Conservation (phyloP, 2,888 invertebrate species). For the Neria commutata region DNA sequence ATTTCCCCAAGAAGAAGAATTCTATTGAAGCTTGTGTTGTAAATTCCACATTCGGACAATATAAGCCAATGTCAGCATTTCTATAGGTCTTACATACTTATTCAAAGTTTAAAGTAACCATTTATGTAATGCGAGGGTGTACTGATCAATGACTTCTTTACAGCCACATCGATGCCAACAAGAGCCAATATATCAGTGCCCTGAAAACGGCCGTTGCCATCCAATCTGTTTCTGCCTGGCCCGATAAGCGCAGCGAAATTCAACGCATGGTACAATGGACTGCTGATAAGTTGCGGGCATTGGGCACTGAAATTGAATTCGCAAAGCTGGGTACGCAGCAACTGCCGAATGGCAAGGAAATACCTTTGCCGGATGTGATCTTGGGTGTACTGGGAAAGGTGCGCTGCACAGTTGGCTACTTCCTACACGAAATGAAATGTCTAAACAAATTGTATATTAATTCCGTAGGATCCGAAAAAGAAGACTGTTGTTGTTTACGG, state of each 20-base stretch:
- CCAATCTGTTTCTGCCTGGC: slow-evolving; percentile 93
- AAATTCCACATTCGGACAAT: no score
- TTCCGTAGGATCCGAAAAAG: slow-evolving; percentile 72
- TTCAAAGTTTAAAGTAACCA: background rate
- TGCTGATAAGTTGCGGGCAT: slow-evolving; percentile 69
- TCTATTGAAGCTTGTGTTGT: no score
- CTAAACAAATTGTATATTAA: background rate
- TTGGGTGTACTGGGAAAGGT: slow-evolving; percentile 78
- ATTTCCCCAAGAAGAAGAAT: no score
- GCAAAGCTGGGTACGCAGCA: slow-evolving; percentile 79
- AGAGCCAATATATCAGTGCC: slow-evolving; percentile 75
- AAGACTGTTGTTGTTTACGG: slow-evolving; percentile 95
- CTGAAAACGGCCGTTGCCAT: slow-evolving; percentile 89
- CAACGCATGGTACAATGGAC: slow-evolving; percentile 86
- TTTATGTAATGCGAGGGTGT: background rate
- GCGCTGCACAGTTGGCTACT: background rate
- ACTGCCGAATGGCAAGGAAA: slow-evolving; percentile 72
- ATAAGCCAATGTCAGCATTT: background rate
- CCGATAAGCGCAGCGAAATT: slow-evolving; percentile 80
- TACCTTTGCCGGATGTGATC: slow-evolving; percentile 86
- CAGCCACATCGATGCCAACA: slow-evolving; percentile 74
- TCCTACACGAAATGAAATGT: background rate
- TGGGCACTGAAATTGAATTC: slow-evolving; percentile 76
- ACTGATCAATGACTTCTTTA: slow-evolving; percentile 8
- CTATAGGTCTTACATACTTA: background rate